Evolutionary conservation across 2,888 invertebrate genomes (phyloP), one percentile per base, ranked within the genome.

Genomic region (Amiota communis): DNA sequence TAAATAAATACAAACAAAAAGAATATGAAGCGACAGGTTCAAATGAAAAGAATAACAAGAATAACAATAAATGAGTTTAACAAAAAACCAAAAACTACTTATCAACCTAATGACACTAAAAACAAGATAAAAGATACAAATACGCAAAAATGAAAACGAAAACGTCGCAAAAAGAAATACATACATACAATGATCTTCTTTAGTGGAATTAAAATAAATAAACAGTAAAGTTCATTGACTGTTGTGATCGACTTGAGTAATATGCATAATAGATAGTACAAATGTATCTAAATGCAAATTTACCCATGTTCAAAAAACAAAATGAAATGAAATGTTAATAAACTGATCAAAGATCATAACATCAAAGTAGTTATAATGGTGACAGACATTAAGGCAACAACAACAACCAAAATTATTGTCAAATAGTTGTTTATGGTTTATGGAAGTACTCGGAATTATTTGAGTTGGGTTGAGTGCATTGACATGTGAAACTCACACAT

Each of bases 381-480:
- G 65, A 65, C 48, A n/a, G 20, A 65, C 23, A 23, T 23, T 23
- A 23, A 15, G 13, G 13, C 63, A 9, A 63, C 8, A 46, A 46
- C 63, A 9, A 63, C 8, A 63, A 65, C 47, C 57, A 20, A 65
- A 23, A 23, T 3, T 23, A 23, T 23, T 36, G 36, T 36, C 36
- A 36, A 6, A 4, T 36, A 6, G 36, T 36, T 36, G 36, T 36
- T 36, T 36, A 36, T 36, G 36, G 36, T 36, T 36, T 36, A 17
- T 59, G 11, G 20, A 59, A 59, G 15, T 59, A 53, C 53, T 53
- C 53, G 12, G 20, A 15, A 11, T 20, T 8, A 17, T 20, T 59
- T 48, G 64, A 13, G 65, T 17, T 36, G 20, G 51, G 73, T 49
- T 67, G 75, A 74, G 78, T 75, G 72, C 76, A 73, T 76, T 78